A percentile compares a stretch with the other conserved stretches of the same genome.
phyloP scores from a whole-genome alignment of 2,797 vertebrate genomes.

The Mormyrus proboscirostris region DNA sequence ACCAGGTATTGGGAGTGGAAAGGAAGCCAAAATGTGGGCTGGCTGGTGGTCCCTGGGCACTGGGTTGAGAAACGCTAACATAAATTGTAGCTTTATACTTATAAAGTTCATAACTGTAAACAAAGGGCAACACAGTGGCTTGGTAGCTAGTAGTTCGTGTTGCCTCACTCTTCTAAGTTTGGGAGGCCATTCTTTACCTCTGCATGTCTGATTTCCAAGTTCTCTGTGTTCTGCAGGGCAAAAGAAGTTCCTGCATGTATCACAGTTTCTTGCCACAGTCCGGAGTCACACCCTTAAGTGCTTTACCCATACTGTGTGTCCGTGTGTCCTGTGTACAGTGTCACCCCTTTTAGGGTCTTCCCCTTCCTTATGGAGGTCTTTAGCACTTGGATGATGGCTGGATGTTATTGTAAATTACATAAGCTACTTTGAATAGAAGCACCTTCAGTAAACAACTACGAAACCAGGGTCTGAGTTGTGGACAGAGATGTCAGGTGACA shows the following conservation, averaged over 20 bases:
- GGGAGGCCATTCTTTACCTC: neutral
- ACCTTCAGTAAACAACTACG: neutral
- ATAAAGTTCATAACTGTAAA: neutral
- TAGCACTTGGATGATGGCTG: neutral
- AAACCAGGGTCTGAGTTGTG: neutral
- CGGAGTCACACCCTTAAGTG: neutral
- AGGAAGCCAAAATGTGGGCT: neutral
- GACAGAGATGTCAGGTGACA: neutral
- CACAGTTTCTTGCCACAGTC: neutral
- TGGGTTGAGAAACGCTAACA: neutral
- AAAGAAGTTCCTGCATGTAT: neutral
- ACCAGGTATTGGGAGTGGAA: neutral
- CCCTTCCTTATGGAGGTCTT: neutral
- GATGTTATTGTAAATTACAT: neutral
- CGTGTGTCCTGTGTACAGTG: neutral
- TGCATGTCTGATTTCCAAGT: neutral
- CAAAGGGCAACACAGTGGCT: neutral
- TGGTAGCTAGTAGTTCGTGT: neutral
- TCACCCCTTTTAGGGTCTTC: neutral
- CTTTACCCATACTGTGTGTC: neutral
- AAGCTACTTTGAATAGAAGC: neutral
- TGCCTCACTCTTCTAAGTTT: neutral
- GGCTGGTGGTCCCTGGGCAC: neutral
- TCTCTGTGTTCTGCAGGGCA: neutral
- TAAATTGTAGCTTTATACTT: neutral